Conservation (phyloP, 1,140 invertebrate species). For the Hesperophylax magnus region DNA sequence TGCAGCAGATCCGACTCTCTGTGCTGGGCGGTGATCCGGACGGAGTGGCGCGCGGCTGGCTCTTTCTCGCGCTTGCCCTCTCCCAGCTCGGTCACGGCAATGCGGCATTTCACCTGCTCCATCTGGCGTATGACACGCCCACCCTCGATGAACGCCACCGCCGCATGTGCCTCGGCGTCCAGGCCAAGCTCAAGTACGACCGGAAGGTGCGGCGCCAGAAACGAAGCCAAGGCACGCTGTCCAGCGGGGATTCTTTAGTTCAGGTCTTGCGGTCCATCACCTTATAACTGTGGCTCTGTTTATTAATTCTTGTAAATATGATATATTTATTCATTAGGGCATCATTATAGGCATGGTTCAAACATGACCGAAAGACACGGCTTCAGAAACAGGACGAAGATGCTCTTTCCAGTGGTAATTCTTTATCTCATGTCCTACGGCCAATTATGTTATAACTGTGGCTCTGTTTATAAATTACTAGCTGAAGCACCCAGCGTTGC, state of each 20-base stretch:
- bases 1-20: constrained; percentile 50
- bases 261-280: neutral
- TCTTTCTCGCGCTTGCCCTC: constrained; percentile 52
- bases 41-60: constrained; percentile 49
- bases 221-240: neutral
- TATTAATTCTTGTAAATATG: neutral
- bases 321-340: neutral
- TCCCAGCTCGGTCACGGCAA: constrained; percentile 47
- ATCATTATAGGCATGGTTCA: constrained; percentile 44
- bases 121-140: constrained; percentile 28
- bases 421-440: neutral
- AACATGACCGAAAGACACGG: constrained; percentile 44
- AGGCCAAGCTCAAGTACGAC: constrained; percentile 53
- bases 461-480: neutral
- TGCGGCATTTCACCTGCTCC: constrained; percentile 24
- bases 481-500: too few relatives aligned
- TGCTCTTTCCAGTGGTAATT: neutral
- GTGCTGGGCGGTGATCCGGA: constrained; percentile 33
- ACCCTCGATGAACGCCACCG: constrained; percentile 49
- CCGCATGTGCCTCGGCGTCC: constrained; percentile 54
- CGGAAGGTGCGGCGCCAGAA: constrained; percentile 33
- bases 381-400: neutral
- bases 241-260: neutral
- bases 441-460: neutral
- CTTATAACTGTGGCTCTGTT: constrained; percentile 3